phyloP scores from a whole-genome alignment of 2,888 invertebrate species.

The Agrypnus murinus region DNA sequence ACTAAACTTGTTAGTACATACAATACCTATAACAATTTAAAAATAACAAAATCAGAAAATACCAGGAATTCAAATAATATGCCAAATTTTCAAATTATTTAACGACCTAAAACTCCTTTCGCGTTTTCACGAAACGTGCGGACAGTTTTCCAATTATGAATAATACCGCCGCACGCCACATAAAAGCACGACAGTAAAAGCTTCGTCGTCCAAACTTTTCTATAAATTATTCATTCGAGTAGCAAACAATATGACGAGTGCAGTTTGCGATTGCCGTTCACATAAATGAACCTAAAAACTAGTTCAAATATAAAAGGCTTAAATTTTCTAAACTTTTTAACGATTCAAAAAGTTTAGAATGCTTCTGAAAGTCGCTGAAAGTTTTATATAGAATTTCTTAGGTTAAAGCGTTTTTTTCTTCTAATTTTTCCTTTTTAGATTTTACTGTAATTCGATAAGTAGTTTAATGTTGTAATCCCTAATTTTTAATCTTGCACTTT shows the following conservation, averaged over 20 bases:
- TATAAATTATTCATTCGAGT: slow-evolving; percentile 27
- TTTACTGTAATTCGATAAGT: too few species aligned
- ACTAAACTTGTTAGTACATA: too few species aligned
- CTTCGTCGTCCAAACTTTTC: slow-evolving; percentile 16
- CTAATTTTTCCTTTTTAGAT: too few species aligned
- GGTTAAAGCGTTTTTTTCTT: too few species aligned
- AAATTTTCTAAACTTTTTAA: slow-evolving; percentile 5
- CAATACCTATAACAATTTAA: too few species aligned
- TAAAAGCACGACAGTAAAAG: slow-evolving; percentile 17
- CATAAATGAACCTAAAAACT: slow-evolving; percentile 14
- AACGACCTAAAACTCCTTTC: neutral
- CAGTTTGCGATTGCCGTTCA: slow-evolving; percentile 12
- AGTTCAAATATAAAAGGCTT: slow-evolving; percentile 16
- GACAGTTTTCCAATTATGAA: slow-evolving; percentile 19
- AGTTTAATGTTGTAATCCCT: too few species aligned
- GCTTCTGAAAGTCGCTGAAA: too few species aligned
- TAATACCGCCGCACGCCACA: slow-evolving; percentile 2
- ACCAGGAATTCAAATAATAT: too few species aligned
- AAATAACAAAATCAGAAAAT: too few species aligned
- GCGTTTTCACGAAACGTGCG: neutral
- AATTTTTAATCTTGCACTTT: too few species aligned
- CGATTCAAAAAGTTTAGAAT: neutral
- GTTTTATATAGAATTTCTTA: too few species aligned
- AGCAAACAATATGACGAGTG: slow-evolving; percentile 23
- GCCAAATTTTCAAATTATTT: neutral